Base-by-base conservation (phyloP, 2,888 invertebrate species). In the Agrochola lychnidis region DNA sequence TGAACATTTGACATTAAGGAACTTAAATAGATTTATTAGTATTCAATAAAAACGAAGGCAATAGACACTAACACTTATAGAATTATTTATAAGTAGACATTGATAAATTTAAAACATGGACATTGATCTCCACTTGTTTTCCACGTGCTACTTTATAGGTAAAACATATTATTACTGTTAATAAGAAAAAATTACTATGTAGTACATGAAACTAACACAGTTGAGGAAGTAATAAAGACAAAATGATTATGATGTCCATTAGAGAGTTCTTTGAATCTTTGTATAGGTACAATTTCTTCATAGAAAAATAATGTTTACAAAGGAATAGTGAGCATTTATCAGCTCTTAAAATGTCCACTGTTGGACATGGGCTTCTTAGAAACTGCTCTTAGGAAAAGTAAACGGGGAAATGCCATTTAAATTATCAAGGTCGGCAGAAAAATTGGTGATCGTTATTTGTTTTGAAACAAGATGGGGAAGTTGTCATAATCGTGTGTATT, bases 1-100 rank as follows among this genome's bases (percentile, higher is more conserved):
- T 45, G 42, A 22, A 5, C 57, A 45, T 61, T 70, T 61, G 42
- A 67, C 79, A 78, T 70, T 82, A 82, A 82, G 45, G 78, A 78
- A 78, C 53, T 81, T 40, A 42, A 56, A 75, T 64, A 51, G 16
- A 63, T 77, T 40, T 57, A 76, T 77, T 78, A 61, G 30, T 25
- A 82, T 78, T 78, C 30, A 78, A 70, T 67, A 56, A 78, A 30
- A 66, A 42, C 16, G 30, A 61, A 69, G 64, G 59, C 67, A 51
- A 56, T 61, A n/a, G 36, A 36, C 36, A 36, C 36, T 36, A 36
- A 25, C n/a, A 48, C 42, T 45, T 25, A 53, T n/a, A 30, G 51
- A n/a, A 6, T 22, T 69, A 59, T 57, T 63, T 82, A 69, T 68
- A 61, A 48, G 22, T 16, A 22, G 42, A 51, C 42, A 40, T 14